phyloP scores from a whole-genome alignment of 2,797 vertebrate species.

The Crocidura indochinensis region DNA sequence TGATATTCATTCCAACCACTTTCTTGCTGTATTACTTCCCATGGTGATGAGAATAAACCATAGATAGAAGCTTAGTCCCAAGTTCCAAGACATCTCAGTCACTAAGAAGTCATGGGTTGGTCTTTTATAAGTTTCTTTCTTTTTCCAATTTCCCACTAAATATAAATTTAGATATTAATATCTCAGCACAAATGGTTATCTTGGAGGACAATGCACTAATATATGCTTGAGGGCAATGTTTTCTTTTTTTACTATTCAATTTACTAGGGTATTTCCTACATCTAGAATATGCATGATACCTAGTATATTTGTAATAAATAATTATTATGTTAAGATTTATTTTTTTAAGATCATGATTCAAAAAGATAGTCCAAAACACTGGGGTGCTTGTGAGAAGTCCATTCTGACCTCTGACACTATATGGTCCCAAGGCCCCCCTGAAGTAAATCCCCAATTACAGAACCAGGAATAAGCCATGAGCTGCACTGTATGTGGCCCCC shows the following conservation, averaged over 20 bases:
- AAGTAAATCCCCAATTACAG: too few species aligned
- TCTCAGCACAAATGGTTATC: not conserved
- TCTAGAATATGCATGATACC: not conserved
- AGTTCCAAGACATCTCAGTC: not conserved
- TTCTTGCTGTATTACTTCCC: not conserved
- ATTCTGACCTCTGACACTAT: too few species aligned
- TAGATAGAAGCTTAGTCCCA: not conserved
- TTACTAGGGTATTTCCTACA: not conserved
- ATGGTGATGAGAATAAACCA: not conserved
- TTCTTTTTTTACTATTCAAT: not conserved
- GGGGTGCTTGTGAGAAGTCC: too few species aligned
- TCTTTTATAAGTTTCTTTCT: not conserved
- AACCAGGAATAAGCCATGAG: too few species aligned
- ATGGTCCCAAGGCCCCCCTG: too few species aligned
- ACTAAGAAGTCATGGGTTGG: not conserved
- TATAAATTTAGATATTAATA: not conserved
- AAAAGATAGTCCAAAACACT: too few species aligned
- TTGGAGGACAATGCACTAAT: not conserved
- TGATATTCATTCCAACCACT: not conserved
- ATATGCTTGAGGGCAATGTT: not conserved
- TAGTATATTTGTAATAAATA: not conserved
- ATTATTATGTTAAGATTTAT: slow-evolving; percentile 51
- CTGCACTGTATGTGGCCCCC: too few species aligned
- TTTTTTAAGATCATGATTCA: too few species aligned
- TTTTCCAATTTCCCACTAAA: not conserved